Conservation (phyloP, 2,113 vertebrate genomes). For the Gnathonemus longibarbis region DNA sequence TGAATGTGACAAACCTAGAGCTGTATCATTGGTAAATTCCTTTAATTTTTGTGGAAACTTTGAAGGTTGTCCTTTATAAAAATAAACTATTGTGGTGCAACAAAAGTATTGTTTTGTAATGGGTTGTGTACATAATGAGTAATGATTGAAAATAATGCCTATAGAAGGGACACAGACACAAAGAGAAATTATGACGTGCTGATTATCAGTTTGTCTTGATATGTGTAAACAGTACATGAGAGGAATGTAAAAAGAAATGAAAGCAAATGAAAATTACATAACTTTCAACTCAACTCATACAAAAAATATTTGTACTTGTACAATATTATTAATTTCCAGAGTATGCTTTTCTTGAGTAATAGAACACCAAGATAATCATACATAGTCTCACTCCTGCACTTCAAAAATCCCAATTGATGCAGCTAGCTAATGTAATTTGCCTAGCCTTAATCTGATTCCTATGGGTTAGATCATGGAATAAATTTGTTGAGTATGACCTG, state of each 20-base stretch:
- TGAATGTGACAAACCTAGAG: conserved; percentile 73
- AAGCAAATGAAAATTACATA: neutral
- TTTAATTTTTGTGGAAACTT: conserved; percentile 72
- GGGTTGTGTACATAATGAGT: conserved; percentile 64
- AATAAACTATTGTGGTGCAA: conserved; percentile 62
- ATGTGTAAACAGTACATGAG: neutral
- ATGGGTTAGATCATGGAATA: neutral
- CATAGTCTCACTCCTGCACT: neutral
- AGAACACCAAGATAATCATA: neutral
- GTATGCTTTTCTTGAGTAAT: neutral
- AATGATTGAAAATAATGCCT: conserved; percentile 51
- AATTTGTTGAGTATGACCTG: neutral
- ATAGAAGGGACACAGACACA: conserved; percentile 42
- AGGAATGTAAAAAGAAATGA: neutral
- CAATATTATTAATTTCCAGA: neutral
- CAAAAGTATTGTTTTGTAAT: conserved; percentile 59
- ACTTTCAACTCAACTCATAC: neutral
- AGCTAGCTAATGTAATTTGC: neutral
- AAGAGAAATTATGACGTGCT: conserved; percentile 31
- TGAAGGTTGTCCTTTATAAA: conserved; percentile 61
- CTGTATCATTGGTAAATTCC: conserved; percentile 66
- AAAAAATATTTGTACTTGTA: neutral
- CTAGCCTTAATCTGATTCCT: neutral
- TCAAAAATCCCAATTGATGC: neutral
- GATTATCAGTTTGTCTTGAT: conserved; percentile 26